These are phyloP conservation scores for Actinernus sp. DNA, from an alignment of 92 coral and sea anemone genomes.

Conservation along the genomic window DNA sequence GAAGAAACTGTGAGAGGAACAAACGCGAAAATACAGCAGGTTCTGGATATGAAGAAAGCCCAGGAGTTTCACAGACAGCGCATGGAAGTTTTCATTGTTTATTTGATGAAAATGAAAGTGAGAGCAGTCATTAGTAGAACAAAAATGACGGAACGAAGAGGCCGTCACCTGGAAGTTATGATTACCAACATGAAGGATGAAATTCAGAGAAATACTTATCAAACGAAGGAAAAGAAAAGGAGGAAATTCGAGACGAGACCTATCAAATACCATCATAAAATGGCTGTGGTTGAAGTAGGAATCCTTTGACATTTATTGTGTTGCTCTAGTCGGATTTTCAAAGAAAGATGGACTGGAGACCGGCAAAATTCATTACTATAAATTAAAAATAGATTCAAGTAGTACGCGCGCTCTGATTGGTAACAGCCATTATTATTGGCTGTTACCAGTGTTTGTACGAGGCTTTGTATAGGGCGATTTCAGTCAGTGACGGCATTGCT, in stretches of 20 bases:
- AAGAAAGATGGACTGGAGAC: too few species aligned
- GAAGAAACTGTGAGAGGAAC: slow-evolving; percentile 3
- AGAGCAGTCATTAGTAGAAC: slow-evolving; percentile 25
- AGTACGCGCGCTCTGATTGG: too few species aligned
- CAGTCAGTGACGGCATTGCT: too few species aligned
- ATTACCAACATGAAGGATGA: slow-evolving; percentile 23
- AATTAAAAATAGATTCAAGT: too few species aligned
- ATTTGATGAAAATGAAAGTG: slow-evolving; percentile 37
- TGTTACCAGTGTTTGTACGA: too few species aligned
- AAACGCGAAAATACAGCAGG: slow-evolving; percentile 4
- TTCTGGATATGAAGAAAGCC: slow-evolving; percentile 1
- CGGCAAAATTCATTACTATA: too few species aligned
- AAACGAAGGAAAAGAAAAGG: slow-evolving; percentile 9
- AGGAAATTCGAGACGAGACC: slow-evolving; percentile 11
- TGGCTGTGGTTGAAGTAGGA: slow-evolving; percentile 23
- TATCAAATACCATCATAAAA: background rate
- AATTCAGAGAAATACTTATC: slow-evolving; percentile 3
- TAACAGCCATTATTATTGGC: too few species aligned
- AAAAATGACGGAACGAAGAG: slow-evolving; percentile 32
- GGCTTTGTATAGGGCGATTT: too few species aligned
- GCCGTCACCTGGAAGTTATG: slow-evolving; percentile 20
- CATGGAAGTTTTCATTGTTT: slow-evolving; percentile 22
- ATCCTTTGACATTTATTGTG: too few species aligned
- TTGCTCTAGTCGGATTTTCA: too few species aligned
- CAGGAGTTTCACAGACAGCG: slow-evolving; percentile 22